Conservation (phyloP, 2,113 vertebrate genomes). For the Pimephales promelas region DNA sequence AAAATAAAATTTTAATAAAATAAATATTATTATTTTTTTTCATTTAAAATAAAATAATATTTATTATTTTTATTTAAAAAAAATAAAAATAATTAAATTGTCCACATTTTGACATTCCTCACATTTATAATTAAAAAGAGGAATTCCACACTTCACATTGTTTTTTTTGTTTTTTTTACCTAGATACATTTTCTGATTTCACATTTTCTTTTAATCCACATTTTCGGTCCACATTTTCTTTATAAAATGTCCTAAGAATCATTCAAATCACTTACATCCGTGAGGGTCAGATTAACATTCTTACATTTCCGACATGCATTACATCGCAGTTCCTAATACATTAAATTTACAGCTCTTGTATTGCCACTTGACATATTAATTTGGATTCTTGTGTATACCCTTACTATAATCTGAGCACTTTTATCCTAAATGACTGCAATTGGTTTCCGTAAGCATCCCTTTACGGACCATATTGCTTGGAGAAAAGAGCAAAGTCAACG, state of each 20-base stretch:
- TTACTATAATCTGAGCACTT: background rate
- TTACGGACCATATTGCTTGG: background rate
- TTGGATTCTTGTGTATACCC: background rate
- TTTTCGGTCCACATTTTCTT: no score
- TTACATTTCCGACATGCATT: background rate
- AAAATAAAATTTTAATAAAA: no score
- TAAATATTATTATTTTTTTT: no score
- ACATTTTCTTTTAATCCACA: background rate
- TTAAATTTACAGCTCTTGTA: background rate
- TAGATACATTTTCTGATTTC: no score
- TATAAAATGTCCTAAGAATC: background rate
- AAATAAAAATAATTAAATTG: no score
- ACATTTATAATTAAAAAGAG: no score
- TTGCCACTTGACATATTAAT: background rate
- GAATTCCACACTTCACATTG: no score
- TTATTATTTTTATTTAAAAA: no score
- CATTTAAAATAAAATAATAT: no score
- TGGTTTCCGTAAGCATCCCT: slow-evolving; percentile 2
- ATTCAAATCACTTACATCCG: background rate
- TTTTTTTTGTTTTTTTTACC: no score
- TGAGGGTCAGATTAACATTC: background rate
- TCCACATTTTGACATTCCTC: no score
- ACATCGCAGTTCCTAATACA: background rate
- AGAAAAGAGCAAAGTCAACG: slow-evolving; percentile 21
- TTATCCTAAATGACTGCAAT: background rate